A percentile compares a stretch with the other conserved stretches of the same genome.
These are phyloP conservation scores for Drepana arcuata DNA, from an alignment of 1,140 invertebrate genomes.

Conservation along the genomic window DNA sequence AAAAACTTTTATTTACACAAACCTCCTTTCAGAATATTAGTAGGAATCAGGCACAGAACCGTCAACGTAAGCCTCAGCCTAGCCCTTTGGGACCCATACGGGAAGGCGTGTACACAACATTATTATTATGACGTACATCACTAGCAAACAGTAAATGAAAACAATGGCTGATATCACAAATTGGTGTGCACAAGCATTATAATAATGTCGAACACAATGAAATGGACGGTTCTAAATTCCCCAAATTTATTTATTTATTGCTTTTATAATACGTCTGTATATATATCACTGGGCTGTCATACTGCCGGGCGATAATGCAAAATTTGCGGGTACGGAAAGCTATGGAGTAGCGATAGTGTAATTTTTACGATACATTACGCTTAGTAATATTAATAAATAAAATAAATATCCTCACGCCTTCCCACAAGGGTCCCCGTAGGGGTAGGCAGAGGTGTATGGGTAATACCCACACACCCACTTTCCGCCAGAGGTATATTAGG, in stretches of 20 bases:
- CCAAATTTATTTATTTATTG: slow-evolving; percentile 67
- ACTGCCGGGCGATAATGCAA: slow-evolving; percentile 62
- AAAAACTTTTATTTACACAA: too few relatives aligned
- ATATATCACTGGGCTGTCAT: slow-evolving; percentile 64
- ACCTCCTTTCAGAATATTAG: slow-evolving; percentile 3
- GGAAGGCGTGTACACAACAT: neutral
- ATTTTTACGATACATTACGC: too few relatives aligned
- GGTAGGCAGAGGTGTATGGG: too few relatives aligned
- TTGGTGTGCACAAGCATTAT: slow-evolving; percentile 27
- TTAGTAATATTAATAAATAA: too few relatives aligned
- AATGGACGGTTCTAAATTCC: slow-evolving; percentile 61
- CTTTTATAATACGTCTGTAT: slow-evolving; percentile 65
- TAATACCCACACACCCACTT: too few relatives aligned
- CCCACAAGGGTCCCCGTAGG: too few relatives aligned
- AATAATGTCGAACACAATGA: slow-evolving; percentile 52
- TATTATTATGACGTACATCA: neutral
- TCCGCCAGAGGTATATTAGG: too few relatives aligned
- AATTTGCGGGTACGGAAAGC: slow-evolving; percentile 34
- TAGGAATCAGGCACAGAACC: neutral
- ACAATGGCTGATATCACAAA: slow-evolving; percentile 10
- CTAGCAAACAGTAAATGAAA: neutral
- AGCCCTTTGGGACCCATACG: neutral
- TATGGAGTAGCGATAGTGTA: too few relatives aligned
- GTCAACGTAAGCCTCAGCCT: neutral
- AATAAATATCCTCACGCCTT: too few relatives aligned